A percentile compares a stretch with the other conserved stretches of the same genome.
These are phyloP conservation scores for Dastarcus helophoroides DNA, from an alignment of 2,888 invertebrate genomes.

Conservation along the genomic window DNA sequence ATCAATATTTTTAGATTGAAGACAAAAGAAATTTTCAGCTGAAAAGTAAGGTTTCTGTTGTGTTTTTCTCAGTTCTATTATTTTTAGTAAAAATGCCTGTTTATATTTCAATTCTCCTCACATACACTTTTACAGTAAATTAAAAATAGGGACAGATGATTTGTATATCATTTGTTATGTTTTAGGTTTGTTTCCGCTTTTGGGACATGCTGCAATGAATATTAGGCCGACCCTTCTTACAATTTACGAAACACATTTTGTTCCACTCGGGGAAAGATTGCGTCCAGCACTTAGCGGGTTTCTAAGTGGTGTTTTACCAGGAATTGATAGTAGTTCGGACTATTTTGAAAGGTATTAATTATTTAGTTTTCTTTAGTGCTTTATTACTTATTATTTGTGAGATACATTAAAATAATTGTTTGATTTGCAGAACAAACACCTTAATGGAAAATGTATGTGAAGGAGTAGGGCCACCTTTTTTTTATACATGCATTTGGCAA, in stretches of 20 bases:
- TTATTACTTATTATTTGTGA: not conserved
- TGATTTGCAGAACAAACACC: conserved; percentile 43
- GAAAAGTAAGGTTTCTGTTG: no score
- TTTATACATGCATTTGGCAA: conserved; percentile 83
- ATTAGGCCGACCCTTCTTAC: conserved; percentile 70
- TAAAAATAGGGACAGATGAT: not conserved
- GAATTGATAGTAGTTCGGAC: conserved; percentile 75
- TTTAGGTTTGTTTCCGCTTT: conserved; percentile 73
- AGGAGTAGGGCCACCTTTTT: conserved; percentile 64
- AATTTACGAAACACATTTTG: conserved; percentile 80
- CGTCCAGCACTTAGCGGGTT: conserved; percentile 78
- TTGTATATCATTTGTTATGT: conserved; percentile 10
- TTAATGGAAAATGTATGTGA: conserved; percentile 60
- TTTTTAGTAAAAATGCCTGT: no score
- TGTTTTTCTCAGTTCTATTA: no score
- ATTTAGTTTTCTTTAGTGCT: not conserved
- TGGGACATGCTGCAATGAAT: conserved; percentile 82
- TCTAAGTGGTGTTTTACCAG: conserved; percentile 78
- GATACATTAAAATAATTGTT: not conserved
- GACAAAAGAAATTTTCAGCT: no score
- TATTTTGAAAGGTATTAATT: conserved; percentile 56
- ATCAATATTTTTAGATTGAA: no score
- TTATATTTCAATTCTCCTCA: no score
- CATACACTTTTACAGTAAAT: no score
- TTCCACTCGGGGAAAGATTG: conserved; percentile 64